Percentiles rank a stretch among this genome's conserved stretches.
Conservation (phyloP, 2,113 vertebrate species). For the Nerophis ophidion region DNA sequence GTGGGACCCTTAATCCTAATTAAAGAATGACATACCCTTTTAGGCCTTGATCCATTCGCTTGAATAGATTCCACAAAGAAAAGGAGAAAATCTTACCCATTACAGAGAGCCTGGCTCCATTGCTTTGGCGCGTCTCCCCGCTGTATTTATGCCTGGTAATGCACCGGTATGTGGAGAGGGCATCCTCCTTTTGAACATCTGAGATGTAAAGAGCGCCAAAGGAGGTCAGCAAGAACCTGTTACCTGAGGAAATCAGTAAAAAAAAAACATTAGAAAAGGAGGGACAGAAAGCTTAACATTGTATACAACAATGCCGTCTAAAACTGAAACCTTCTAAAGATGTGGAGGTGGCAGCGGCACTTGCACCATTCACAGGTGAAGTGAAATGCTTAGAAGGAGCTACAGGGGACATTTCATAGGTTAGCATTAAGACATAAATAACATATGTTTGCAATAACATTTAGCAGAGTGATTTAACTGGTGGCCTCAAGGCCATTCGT, state of each 20-base stretch:
- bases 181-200: slow-evolving; percentile 98
- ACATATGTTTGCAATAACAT: too few relatives aligned
- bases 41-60: too few relatives aligned
- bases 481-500: too few relatives aligned
- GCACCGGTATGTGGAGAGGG: slow-evolving; percentile 96
- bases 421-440: too few relatives aligned
- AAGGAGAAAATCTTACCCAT: slow-evolving; percentile 76
- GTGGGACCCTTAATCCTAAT: too few relatives aligned
- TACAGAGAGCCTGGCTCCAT: slow-evolving; percentile 91
- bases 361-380: slow-evolving; percentile 29
- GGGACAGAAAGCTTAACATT: not conserved
- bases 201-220: slow-evolving; percentile 97
- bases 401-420: not conserved
- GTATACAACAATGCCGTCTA: slow-evolving; percentile 28
- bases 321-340: slow-evolving; percentile 52
- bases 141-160: slow-evolving; percentile 98
- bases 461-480: too few relatives aligned
- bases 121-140: slow-evolving; percentile 96
- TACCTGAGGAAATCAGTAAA: slow-evolving; percentile 76
- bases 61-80: not conserved
- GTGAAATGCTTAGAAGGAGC: not conserved
- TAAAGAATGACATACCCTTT: too few relatives aligned
- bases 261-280: not conserved
- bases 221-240: slow-evolving; percentile 91
- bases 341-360: slow-evolving; percentile 53